Evolutionary conservation across 2,888 invertebrate genomes (phyloP).

Genomic region (Ptychoptera contaminata): DNA sequence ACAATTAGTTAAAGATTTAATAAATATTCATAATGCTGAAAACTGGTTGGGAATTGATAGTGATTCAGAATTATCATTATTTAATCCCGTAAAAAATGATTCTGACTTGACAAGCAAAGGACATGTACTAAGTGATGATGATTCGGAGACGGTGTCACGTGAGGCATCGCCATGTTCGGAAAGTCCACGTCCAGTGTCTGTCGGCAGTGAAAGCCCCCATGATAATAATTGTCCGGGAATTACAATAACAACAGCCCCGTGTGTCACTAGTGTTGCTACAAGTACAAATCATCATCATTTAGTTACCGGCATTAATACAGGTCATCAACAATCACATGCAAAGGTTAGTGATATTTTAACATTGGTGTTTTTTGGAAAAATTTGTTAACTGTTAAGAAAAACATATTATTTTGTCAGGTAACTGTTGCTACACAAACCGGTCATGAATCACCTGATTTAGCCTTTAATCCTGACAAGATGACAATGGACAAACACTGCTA

Average conservation of each 20-base stretch:
- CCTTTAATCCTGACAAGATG: constrained; percentile 52
- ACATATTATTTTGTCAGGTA: constrained; percentile 31
- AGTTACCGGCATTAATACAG: too few species aligned
- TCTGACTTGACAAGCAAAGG: constrained; percentile 32
- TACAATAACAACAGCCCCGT: too few species aligned
- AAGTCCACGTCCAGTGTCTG: constrained; percentile 28
- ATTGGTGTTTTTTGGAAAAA: background rate
- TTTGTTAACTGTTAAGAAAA: background rate
- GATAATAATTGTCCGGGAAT: constrained; percentile 24
- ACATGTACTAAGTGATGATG: constrained; percentile 38
- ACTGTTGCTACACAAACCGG: constrained; percentile 80
- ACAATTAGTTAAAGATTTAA: constrained; percentile 72
- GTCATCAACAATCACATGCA: background rate
- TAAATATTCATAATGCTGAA: constrained; percentile 85
- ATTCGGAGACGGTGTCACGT: constrained; percentile 47
- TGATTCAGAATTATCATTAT: constrained; percentile 67
- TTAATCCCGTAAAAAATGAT: constrained; percentile 53
- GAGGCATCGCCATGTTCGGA: constrained; percentile 59
- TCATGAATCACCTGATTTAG: constrained; percentile 52
- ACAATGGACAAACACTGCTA: constrained; percentile 76
- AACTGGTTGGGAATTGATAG: constrained; percentile 88
- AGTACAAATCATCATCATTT: too few species aligned
- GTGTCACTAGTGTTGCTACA: too few species aligned
- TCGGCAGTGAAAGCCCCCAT: constrained; percentile 20
- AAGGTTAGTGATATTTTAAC: background rate